These are phyloP conservation scores for Scomber japonicus DNA, from an alignment of 2,113 vertebrate genomes.

Conservation along the genomic window DNA sequence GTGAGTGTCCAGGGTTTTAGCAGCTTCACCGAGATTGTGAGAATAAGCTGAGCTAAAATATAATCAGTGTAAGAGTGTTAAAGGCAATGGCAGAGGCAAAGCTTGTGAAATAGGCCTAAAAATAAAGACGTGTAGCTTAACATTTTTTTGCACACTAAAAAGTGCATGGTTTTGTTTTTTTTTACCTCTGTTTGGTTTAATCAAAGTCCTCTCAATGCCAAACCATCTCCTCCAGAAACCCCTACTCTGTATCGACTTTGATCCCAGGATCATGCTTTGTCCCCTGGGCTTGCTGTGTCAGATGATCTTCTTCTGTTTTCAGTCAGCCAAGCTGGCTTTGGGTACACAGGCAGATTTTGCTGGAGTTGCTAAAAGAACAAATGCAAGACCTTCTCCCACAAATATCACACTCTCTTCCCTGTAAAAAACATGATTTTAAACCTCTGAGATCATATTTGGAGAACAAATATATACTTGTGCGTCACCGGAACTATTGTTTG, in stretches of 20 bases:
- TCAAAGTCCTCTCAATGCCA: background rate
- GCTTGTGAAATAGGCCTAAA: background rate
- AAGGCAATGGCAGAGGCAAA: background rate
- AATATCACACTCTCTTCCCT: conserved; percentile 34
- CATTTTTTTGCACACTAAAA: conserved; percentile 5
- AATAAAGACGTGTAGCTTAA: background rate
- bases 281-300: conserved; percentile 29
- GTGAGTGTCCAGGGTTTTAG: background rate
- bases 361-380: too few species aligned
- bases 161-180: background rate
- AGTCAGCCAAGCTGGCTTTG: conserved; percentile 39
- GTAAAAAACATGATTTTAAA: conserved; percentile 16
- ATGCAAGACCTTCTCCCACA: background rate
- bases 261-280: conserved; percentile 54
- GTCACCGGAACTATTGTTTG: background rate
- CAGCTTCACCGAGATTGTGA: background rate
- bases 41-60: background rate
- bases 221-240: conserved; percentile 4
- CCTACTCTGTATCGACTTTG: conserved; percentile 35
- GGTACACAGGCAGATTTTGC: conserved; percentile 29
- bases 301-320: conserved; percentile 38
- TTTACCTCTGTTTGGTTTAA: conserved; percentile 9
- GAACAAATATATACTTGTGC: background rate
- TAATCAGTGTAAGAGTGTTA: background rate
- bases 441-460: background rate